Percentiles rank a stretch among this genome's conserved stretches.
Conservation (phyloP, 2,797 vertebrate species). For the Anisognathus igniventris region DNA sequence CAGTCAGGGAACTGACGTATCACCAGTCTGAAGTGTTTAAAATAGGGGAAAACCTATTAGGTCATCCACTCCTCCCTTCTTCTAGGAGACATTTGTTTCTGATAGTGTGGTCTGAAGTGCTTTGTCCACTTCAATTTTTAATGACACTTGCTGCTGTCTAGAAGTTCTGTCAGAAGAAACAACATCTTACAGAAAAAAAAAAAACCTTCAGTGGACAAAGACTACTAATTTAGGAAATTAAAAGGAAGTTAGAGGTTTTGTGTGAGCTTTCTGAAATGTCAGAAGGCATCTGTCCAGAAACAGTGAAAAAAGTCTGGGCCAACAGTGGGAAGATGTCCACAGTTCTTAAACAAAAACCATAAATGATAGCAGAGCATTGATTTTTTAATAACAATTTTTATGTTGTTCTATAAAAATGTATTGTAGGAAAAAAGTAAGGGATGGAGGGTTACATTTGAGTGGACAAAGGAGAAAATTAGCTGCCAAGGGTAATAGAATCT, state of each 20-base stretch:
- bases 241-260: background rate
- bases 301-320: background rate
- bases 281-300: background rate
- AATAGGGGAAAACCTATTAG: background rate
- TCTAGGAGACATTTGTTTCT: background rate
- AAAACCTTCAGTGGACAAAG: background rate
- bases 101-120: background rate
- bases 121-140: slow-evolving; percentile 8
- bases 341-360: background rate
- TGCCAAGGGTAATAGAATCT: slow-evolving; percentile 39
- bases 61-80: background rate
- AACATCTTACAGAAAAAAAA: background rate
- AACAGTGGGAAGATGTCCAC: background rate
- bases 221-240: background rate
- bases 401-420: background rate
- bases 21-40: background rate
- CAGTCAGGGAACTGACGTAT: background rate
- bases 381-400: slow-evolving; percentile 36
- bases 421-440: background rate
- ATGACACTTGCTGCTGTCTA: background rate
- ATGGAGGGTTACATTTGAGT: background rate
- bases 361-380: background rate
- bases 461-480: slow-evolving; percentile 44
- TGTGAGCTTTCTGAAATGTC: background rate
- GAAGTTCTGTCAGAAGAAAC: background rate